phyloP scores from a whole-genome alignment of 1,140 invertebrate species.

The Carcinoscorpius rotundicauda region DNA sequence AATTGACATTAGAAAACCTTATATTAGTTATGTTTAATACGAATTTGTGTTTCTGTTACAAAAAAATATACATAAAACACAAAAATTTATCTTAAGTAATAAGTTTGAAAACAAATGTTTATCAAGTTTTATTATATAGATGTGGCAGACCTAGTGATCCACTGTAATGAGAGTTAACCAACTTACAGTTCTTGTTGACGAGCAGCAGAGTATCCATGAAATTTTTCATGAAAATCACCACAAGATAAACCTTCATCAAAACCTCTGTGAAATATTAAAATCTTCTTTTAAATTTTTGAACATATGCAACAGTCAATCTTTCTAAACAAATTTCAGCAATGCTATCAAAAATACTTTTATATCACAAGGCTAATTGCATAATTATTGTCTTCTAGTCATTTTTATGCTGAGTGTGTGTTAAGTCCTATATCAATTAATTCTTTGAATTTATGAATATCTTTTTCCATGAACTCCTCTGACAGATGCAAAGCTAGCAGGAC shows the following conservation, averaged over 20 bases:
- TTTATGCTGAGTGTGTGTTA: too few species aligned
- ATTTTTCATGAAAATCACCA: slow-evolving; percentile 31
- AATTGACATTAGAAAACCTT: background rate
- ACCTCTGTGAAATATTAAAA: slow-evolving; percentile 27
- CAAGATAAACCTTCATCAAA: slow-evolving; percentile 31
- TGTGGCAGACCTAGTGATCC: background rate
- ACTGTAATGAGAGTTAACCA: background rate
- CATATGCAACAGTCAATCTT: too few species aligned
- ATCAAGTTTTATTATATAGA: background rate
- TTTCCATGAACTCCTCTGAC: too few species aligned
- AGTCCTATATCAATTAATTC: too few species aligned
- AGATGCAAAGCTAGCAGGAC: too few species aligned
- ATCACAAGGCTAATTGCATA: too few species aligned
- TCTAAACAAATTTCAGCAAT: too few species aligned
- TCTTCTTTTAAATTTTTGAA: background rate
- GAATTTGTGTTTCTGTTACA: slow-evolving; percentile 1
- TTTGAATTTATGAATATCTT: too few species aligned
- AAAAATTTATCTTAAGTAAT: background rate
- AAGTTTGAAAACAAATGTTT: background rate
- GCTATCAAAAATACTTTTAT: too few species aligned
- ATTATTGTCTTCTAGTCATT: too few species aligned
- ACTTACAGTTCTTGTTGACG: slow-evolving; percentile 31
- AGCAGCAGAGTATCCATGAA: slow-evolving; percentile 27
- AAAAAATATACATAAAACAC: slow-evolving; percentile 1
- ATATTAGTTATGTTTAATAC: too few species aligned